phyloP scores from a whole-genome alignment of 2,113 vertebrate species.

The Cavia aperea region DNA sequence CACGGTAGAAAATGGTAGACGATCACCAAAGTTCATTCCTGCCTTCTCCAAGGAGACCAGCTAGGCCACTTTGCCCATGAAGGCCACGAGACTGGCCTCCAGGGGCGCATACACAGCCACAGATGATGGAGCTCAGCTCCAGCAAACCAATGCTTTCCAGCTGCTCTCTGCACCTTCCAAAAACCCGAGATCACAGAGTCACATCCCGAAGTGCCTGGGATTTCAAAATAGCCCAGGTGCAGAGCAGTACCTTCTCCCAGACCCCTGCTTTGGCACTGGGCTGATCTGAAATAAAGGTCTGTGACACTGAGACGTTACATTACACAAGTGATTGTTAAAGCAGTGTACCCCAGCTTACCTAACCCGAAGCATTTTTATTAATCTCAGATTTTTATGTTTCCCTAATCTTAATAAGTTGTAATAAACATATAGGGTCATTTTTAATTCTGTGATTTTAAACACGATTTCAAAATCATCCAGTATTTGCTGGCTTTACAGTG shows the following conservation, averaged over 20 bases:
- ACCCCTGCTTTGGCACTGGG: neutral
- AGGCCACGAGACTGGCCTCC: neutral
- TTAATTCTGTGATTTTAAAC: slow-evolving; percentile 27
- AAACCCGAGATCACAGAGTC: neutral
- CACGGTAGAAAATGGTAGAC: neutral
- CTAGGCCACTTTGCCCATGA: neutral
- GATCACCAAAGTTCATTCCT: neutral
- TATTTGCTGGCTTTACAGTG: neutral
- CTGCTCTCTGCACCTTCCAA: neutral
- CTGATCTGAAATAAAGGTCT: neutral
- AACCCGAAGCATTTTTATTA: neutral
- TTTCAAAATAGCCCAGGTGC: neutral
- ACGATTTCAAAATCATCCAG: neutral
- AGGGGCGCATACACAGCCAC: neutral
- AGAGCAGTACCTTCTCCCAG: too few species aligned
- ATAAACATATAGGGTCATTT: neutral
- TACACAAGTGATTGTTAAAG: neutral
- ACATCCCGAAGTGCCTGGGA: neutral
- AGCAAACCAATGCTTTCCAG: neutral
- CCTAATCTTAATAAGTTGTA: neutral
- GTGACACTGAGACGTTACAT: neutral
- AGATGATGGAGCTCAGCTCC: neutral
- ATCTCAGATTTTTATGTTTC: neutral
- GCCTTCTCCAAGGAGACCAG: neutral
- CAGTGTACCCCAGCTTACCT: neutral